Evolutionary conservation across 1,140 invertebrate genomes (phyloP).

Genomic region (Lepidurus packardi): DNA sequence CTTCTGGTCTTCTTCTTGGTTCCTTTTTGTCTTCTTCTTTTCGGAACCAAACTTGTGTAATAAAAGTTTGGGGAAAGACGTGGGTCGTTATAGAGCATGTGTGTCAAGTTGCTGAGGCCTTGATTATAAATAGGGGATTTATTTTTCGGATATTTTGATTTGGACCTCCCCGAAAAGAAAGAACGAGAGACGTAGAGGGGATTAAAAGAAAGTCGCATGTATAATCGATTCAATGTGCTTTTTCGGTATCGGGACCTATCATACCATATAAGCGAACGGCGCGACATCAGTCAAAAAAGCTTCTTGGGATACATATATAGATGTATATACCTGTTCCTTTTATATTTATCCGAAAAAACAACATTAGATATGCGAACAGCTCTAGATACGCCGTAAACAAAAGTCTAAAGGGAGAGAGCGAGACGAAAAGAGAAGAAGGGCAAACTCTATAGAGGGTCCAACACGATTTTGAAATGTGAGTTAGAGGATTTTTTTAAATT

Average conservation of each 20-base stretch:
- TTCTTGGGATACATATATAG: background rate
- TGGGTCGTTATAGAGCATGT: too few relatives aligned
- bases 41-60: too few relatives aligned
- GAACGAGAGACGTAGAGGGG: background rate
- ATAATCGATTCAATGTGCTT: background rate
- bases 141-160: too few relatives aligned
- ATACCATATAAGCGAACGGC: constrained; percentile 13
- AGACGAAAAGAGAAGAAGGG: background rate
- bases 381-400: background rate
- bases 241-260: background rate
- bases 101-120: too few relatives aligned
- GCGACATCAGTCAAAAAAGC: background rate
- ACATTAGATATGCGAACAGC: background rate
- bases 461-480: too few relatives aligned
- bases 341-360: background rate
- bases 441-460: too few relatives aligned
- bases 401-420: background rate
- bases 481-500: too few relatives aligned
- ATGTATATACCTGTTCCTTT: constrained; percentile 9
- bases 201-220: constrained; percentile 1
- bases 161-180: background rate
- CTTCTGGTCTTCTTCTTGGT: too few relatives aligned
- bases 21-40: too few relatives aligned
- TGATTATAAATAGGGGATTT: too few relatives aligned
- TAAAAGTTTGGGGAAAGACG: too few relatives aligned